Evolutionary conservation across 2,888 invertebrate genomes (phyloP).

Genomic region (Dyspetes luteomarginatus): DNA sequence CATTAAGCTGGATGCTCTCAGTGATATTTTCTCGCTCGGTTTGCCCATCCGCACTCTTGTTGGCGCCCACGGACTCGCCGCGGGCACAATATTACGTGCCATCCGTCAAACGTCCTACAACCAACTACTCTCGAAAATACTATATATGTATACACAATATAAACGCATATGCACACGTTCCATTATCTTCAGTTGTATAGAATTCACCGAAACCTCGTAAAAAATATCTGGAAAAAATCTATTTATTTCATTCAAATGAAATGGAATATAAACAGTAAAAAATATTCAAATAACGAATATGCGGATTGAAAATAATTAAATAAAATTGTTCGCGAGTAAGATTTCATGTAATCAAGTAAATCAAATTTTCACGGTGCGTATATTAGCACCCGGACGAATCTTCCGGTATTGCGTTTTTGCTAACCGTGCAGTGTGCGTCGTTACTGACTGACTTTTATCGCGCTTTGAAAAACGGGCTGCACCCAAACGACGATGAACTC

Average conservation of each 20-base stretch:
- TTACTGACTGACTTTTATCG: conserved; percentile 42
- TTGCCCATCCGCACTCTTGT: conserved; percentile 77
- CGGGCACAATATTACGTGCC: conserved; percentile 73
- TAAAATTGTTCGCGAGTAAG: too few relatives aligned
- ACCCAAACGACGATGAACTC: conserved; percentile 21
- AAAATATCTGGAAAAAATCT: too few relatives aligned
- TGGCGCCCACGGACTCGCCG: conserved; percentile 77
- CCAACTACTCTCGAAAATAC: conserved; percentile 27
- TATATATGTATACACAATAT: not conserved
- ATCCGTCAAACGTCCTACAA: conserved; percentile 76
- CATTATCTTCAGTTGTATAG: not conserved
- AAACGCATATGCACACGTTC: not conserved
- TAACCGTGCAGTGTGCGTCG: conserved; percentile 14
- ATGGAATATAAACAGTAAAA: too few relatives aligned
- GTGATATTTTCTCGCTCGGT: conserved; percentile 81
- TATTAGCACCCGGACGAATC: not conserved
- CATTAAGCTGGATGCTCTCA: conserved; percentile 79
- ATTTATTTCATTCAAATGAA: too few relatives aligned
- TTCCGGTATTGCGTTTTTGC: not conserved
- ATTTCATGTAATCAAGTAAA: too few relatives aligned
- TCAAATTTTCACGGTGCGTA: too few relatives aligned
- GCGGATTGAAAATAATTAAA: too few relatives aligned
- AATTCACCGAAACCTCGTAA: too few relatives aligned
- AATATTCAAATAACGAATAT: too few relatives aligned
- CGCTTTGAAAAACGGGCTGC: conserved; percentile 21